Base-by-base conservation (phyloP, 30 jellyfish, hydroid and myxozoan species). In the Hydractinia echinata region DNA sequence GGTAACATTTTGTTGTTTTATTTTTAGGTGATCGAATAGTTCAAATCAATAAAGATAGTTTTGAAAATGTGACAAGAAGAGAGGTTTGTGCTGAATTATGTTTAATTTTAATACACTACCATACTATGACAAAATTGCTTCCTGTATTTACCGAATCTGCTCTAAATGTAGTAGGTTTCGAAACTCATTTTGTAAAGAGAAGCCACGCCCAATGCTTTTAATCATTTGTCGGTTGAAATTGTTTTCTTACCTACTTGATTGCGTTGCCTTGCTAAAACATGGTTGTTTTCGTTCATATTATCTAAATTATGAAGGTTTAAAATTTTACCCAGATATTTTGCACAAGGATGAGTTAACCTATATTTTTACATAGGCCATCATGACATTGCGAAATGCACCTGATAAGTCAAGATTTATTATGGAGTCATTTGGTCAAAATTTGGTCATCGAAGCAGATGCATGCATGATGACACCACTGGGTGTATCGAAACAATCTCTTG, bases 51-150 rank as follows among this genome's bases (percentile, higher is more conserved):
- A 91, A 91, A 86, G 95, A 73, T 9, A 91, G 84, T 67, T 91
- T 91, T 76, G 97, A 91, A 76, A 91, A 91, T 83, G 97, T 91
- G 54, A 91, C 97, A 13, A 83, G 97, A 50, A 30, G 97, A 76
- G 97, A 91, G 95, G 97, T 91, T 14, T 15, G 95, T 30, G 2
- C 49, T 14, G n/a, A 11, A 13, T 58, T 58, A 58, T 58, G 44
- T 30, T 30, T 1, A 30, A 30, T 30, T 30, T 2, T 30, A 30
- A 30, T 30, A 30, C 44, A 30, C 44, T 2, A 30, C 44, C 44
- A 30, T 30, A 30, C 44, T 30, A 30, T 30, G 44, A 30, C 44
- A 30, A 30, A n/a, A 30, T 30, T 30, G 44, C 44, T 30, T 30
- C 44, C 44, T 30, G 44, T 30, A 30, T 30, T 30, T 30, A 0